Percentiles rank a stretch among this genome's conserved stretches.
These are phyloP conservation scores for Eubasilissa splendida DNA, from an alignment of 2,888 invertebrate genomes.

Conservation along the genomic window DNA sequence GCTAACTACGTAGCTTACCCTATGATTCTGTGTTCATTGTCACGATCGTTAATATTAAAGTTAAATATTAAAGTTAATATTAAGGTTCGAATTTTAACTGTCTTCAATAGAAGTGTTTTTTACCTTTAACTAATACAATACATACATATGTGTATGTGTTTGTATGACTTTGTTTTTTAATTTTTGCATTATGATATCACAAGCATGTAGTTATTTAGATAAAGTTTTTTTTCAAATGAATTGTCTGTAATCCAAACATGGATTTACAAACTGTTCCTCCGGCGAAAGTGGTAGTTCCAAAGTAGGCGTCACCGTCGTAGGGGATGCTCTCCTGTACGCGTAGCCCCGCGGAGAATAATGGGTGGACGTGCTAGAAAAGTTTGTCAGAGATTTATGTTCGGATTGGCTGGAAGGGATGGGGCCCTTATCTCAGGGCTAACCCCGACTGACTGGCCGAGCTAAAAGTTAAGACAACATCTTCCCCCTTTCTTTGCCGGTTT, in stretches of 20 bases:
- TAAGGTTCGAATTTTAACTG: no score
- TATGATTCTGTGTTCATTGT: no score
- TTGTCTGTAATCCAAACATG: background rate
- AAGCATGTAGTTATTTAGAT: no score
- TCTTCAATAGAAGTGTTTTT: no score
- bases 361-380: slow-evolving; percentile 53
- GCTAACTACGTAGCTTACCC: no score
- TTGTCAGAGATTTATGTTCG: slow-evolving; percentile 56
- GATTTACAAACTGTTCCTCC: background rate
- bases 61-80: no score
- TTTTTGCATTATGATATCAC: no score
- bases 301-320: slow-evolving; percentile 36
- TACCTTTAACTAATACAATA: no score
- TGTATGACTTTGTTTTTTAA: no score
- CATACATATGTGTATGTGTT: no score
- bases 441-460: slow-evolving; percentile 53
- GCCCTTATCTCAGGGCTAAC: slow-evolving; percentile 50
- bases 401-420: slow-evolving; percentile 40
- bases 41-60: no score
- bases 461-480: slow-evolving; percentile 55
- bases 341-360: slow-evolving; percentile 44
- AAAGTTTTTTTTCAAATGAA: background rate
- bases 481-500: slow-evolving; percentile 32
- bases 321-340: slow-evolving; percentile 26
- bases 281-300: slow-evolving; percentile 6